Evolutionary conservation across 1,140 invertebrate genomes (phyloP).

Genomic region (Drosophila sechellia): DNA sequence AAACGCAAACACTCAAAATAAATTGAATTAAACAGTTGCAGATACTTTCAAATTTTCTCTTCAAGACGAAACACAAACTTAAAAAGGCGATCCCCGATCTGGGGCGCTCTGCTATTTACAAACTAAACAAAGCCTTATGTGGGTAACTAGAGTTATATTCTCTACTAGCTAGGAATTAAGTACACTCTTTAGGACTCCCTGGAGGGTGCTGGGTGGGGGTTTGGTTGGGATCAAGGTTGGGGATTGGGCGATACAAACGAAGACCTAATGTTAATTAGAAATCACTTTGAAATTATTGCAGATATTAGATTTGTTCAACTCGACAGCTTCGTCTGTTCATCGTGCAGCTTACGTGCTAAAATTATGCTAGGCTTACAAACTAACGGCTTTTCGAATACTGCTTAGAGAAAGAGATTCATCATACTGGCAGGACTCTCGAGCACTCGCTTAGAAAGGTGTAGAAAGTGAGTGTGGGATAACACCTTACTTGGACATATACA

Average conservation of each 20-base stretch:
- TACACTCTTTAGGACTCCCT: conserved; percentile 62
- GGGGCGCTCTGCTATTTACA: conserved; percentile 70
- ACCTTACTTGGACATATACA: neutral
- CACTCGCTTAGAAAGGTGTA: conserved; percentile 6
- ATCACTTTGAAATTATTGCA: conserved; percentile 84
- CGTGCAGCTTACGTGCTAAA: conserved; percentile 66
- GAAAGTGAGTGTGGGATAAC: neutral
- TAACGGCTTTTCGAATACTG: conserved; percentile 85
- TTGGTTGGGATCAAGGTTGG: conserved; percentile 17
- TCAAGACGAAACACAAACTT: conserved; percentile 71
- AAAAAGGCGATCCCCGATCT: conserved; percentile 48
- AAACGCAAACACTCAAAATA: conserved; percentile 54
- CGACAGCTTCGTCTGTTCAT: conserved; percentile 44
- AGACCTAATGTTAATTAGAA: conserved; percentile 73
- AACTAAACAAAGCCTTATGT: conserved; percentile 79
- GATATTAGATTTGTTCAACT: conserved; percentile 61
- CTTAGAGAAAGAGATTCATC: conserved; percentile 85
- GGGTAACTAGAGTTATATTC: conserved; percentile 50
- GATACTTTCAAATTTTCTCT: conserved; percentile 34
- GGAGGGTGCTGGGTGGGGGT: conserved; percentile 32
- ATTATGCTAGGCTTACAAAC: conserved; percentile 76
- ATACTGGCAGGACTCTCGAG: conserved; percentile 66
- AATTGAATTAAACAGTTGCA: conserved; percentile 49
- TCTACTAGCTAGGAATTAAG: conserved; percentile 61
- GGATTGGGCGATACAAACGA: conserved; percentile 49